A percentile compares a stretch with the other conserved stretches of the same genome.
phyloP scores from a whole-genome alignment of 2,113 vertebrate species.

The Glareola pratincola region DNA sequence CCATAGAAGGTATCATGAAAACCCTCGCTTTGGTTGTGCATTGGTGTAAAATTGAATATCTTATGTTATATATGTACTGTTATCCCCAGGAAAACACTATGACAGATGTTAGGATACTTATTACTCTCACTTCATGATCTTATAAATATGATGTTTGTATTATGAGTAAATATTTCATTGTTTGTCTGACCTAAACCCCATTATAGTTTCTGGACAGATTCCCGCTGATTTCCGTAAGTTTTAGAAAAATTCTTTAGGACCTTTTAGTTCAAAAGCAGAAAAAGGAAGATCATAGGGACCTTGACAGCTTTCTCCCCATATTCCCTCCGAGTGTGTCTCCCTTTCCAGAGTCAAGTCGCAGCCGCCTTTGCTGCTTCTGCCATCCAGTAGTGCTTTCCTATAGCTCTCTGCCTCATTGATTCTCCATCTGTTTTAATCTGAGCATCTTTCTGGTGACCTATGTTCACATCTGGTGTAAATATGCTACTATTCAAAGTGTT shows the following conservation, averaged over 20 bases:
- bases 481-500: slow-evolving; percentile 12
- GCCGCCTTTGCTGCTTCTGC: not conserved
- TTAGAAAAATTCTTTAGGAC: not conserved
- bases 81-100: not conserved
- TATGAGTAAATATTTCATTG: not conserved
- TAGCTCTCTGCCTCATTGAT: slow-evolving; percentile 41
- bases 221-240: not conserved
- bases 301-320: not conserved
- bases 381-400: slow-evolving; percentile 2
- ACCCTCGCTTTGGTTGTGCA: not conserved
- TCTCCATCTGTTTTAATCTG: slow-evolving; percentile 52
- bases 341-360: not conserved
- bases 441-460: slow-evolving; percentile 46
- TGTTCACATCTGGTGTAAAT: slow-evolving; percentile 51
- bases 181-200: not conserved
- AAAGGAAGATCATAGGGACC: not conserved
- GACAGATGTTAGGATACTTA: not conserved
- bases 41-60: not conserved
- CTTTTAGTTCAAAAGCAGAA: not conserved
- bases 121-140: not conserved
- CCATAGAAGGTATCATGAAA: not conserved
- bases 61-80: not conserved
- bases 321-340: not conserved
- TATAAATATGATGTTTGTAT: not conserved
- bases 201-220: not conserved